phyloP scores from a whole-genome alignment of 2,888 invertebrate species.

The Conus canariensis region DNA sequence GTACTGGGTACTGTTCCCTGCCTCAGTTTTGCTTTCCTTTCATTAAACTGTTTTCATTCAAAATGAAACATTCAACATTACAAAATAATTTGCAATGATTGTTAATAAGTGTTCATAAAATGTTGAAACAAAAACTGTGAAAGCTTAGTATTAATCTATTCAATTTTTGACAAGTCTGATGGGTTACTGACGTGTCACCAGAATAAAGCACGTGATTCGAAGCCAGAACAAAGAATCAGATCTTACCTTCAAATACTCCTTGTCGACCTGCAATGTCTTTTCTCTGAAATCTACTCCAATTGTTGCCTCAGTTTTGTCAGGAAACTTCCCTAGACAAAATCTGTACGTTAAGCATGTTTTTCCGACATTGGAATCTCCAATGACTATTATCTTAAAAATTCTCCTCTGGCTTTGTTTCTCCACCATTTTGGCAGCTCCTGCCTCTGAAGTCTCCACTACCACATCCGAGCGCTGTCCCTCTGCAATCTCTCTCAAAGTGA shows the following conservation, averaged over 20 bases:
- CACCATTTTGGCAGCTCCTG: constrained; percentile 63
- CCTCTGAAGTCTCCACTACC: constrained; percentile 41
- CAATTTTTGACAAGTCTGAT: no score
- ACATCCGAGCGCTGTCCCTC: constrained; percentile 21
- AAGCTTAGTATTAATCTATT: no score
- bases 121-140: no score
- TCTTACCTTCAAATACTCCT: constrained; percentile 85
- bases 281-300: constrained; percentile 92
- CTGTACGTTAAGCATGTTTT: constrained; percentile 90
- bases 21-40: no score
- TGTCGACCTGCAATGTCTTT: constrained; percentile 84
- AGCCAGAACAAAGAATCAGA: background rate
- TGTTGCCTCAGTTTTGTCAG: constrained; percentile 88
- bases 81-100: no score
- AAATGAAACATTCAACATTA: no score
- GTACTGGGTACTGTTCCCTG: no score
- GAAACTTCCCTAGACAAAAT: constrained; percentile 89
- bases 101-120: no score
- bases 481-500: background rate
- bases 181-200: no score
- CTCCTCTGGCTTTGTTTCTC: constrained; percentile 71
- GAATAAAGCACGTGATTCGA: background rate
- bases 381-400: constrained; percentile 88
- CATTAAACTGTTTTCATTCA: no score
- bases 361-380: constrained; percentile 90